A percentile compares a stretch with the other conserved stretches of the same genome.
phyloP scores from a whole-genome alignment of 2,113 vertebrate genomes.

The Crotophaga sulcirostris region DNA sequence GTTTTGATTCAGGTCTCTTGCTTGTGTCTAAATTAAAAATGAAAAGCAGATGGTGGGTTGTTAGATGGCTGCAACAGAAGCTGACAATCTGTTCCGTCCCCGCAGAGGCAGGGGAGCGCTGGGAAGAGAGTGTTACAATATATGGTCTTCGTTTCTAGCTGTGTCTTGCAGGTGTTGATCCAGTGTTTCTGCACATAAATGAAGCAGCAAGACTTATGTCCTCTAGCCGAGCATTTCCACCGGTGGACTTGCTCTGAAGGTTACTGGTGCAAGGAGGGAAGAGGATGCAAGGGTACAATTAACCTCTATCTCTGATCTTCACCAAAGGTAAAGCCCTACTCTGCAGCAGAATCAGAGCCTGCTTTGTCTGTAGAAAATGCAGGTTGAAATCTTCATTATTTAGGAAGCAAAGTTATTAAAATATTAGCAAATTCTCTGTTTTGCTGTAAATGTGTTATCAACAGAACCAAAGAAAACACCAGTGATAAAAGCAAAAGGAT shows the following conservation, averaged over 20 bases:
- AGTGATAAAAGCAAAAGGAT: neutral
- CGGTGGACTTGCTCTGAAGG: neutral
- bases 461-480: neutral
- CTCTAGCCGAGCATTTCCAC: neutral
- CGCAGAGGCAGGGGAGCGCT: neutral
- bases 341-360: neutral
- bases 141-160: neutral
- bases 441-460: neutral
- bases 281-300: neutral
- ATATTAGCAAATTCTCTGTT: neutral
- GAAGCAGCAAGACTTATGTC: neutral
- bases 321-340: neutral
- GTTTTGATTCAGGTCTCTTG: neutral
- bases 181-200: neutral
- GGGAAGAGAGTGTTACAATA: neutral
- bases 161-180: constrained; percentile 31
- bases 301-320: neutral
- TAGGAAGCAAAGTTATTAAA: neutral
- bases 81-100: constrained; percentile 28
- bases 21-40: constrained; percentile 37
- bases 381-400: neutral
- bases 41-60: constrained; percentile 38
- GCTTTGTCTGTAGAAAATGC: neutral
- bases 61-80: constrained; percentile 28
- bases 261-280: neutral